These are phyloP conservation scores for Polypedilum pembai DNA, from an alignment of 1,140 invertebrate genomes.

Conservation along the genomic window DNA sequence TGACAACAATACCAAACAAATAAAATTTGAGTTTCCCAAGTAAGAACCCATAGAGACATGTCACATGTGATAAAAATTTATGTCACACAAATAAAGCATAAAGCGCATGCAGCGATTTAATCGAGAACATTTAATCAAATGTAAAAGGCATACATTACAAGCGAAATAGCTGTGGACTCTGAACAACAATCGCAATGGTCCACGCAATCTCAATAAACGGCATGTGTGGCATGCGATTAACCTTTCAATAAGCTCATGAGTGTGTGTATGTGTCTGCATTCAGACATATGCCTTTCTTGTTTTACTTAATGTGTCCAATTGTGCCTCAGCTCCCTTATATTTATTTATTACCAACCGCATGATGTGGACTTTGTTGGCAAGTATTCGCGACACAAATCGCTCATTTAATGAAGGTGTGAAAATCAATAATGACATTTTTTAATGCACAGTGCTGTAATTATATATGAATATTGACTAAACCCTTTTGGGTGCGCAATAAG, in stretches of 20 bases:
- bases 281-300: not conserved
- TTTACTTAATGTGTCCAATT: not conserved
- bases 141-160: slow-evolving; percentile 2
- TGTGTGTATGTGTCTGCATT: not conserved
- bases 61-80: slow-evolving; percentile 14
- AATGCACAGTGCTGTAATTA: not conserved
- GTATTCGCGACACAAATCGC: not conserved
- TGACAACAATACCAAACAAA: not conserved
- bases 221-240: slow-evolving; percentile 10
- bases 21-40: too few species aligned
- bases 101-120: not conserved
- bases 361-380: not conserved
- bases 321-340: not conserved
- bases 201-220: slow-evolving; percentile 10
- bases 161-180: not conserved
- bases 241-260: not conserved
- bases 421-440: not conserved
- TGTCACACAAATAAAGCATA: not conserved
- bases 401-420: slow-evolving; percentile 12
- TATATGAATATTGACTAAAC: not conserved
- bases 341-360: not conserved
- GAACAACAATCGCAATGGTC: not conserved
- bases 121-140: slow-evolving; percentile 18
- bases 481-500: slow-evolving; percentile 1
- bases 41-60: not conserved